Base-by-base conservation (phyloP, 1,140 invertebrate genomes). In the Pteromalus puparum region DNA sequence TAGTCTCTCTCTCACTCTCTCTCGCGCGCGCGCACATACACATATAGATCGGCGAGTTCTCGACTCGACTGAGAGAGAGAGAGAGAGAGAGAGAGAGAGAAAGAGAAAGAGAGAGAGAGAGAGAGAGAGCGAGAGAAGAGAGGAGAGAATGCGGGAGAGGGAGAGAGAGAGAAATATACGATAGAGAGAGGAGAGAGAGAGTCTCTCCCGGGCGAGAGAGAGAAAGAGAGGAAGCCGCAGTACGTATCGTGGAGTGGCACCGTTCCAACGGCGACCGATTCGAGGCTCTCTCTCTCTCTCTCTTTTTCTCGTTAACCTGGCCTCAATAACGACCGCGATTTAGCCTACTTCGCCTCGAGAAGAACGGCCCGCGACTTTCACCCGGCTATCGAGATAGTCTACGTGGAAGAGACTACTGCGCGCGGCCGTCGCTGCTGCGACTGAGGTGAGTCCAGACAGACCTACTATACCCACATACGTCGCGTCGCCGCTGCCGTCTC, bases 21-120 rank as follows among this genome's bases (percentile, higher is more conserved):
- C 76, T 85, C 75, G 84, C 83, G 86, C 87, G 53, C 74, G 53
- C 28, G 80, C 76, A 86, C 70, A 80, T 68, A 79, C 78, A 75
- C 46, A 76, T 81, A 81, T 68, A 83, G 85, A 85, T 87, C 21
- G 28, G 72, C 24, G 76, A 67, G 28, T 53, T 53, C 48, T 53
- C 48, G 48, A 53, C 48, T n/a, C n/a, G n/a, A n/a, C 80, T 34
- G 68, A 85, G 73, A 81, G 84, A 85, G 84, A 85, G 73, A 70
- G 84, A 68, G 65, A 12, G 38, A 74, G 75, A 78, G 24, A 73
- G 72, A 82, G 75, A 83, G 82, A 78, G 82, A 61, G 82, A 84
- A 26, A 38, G 67, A 70, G 67, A 70, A 9, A 21, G 53, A 85
- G 74, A 72, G 79, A 82, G 79, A 85, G 65, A 70, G 79, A 70